Evolutionary conservation across 2,888 invertebrate species (phyloP), one percentile per base, ranked within the genome.

Genomic region (Ornithoptera priamus): DNA sequence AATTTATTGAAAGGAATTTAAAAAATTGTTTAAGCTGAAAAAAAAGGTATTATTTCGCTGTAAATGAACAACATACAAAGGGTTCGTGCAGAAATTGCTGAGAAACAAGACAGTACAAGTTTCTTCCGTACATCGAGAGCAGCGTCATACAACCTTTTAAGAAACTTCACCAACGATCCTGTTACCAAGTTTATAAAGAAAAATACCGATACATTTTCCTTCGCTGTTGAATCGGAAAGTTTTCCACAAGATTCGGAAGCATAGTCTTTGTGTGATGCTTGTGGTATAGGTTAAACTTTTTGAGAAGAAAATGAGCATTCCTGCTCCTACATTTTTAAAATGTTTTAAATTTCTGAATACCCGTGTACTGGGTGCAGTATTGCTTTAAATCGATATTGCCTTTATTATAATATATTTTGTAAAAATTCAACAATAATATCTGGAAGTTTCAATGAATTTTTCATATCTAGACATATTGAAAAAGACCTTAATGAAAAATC

Each of bases 171-270:
- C 73, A 78, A 81, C 78, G 81, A 81, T 75, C 77, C 75, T 78
- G 81, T 80, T 80, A 81, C 81, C 77, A 76, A 81, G 82, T 84
- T 85, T 73, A 68, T 72, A 72, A 81, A 80, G 80, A 82, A 84
- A 85, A 84, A 82, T 83, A 81, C 74, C 70, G 79, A 82, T 83
- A 82, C 80, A 78, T 80, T 81, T 79, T 77, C 76, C 73, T 64
- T 67, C 69, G 64, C 71, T 69, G 67, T 67, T 66, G 70, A 69
- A 74, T 73, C 68, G 72, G 66, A 69, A 75, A 76, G 73, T 76
- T 76, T 73, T 73, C 72, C 71, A 61, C 72, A 71, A 72, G 68
- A 73, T 70, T 73, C 73, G 72, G 71, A 72, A 72, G 71, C 74
- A 72, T 71, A 72, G 71, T 67, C 69, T 72, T 69, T 72, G 69